Percentiles rank a stretch among this genome's conserved stretches.
phyloP scores from a whole-genome alignment of 2,888 invertebrate genomes.

The Zaprionus lineosus region DNA sequence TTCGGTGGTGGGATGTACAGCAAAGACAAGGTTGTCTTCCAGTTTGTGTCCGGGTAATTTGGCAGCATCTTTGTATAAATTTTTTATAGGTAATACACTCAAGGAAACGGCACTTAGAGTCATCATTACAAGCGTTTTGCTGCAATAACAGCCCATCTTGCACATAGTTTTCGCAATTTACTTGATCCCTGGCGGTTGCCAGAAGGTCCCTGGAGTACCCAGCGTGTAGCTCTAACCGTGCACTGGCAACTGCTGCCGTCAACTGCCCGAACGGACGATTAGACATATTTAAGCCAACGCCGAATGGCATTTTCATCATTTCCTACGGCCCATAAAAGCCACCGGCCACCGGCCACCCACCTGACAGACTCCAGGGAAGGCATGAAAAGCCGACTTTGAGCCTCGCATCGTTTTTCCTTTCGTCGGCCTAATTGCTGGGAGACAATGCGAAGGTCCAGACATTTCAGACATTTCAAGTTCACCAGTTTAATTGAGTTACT shows the following conservation, averaged over 20 bases:
- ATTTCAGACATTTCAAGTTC: too few species aligned
- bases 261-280: slow-evolving; percentile 70
- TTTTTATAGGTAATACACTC: slow-evolving; percentile 83
- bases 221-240: slow-evolving; percentile 10
- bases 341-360: slow-evolving; percentile 61
- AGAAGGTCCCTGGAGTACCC: slow-evolving; percentile 21
- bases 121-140: slow-evolving; percentile 83
- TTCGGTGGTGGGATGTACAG: slow-evolving; percentile 47
- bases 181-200: slow-evolving; percentile 76
- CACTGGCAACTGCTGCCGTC: slow-evolving; percentile 60
- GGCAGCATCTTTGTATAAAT: slow-evolving; percentile 79
- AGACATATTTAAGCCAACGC: slow-evolving; percentile 64
- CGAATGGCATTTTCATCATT: slow-evolving; percentile 67
- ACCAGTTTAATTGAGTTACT: slow-evolving; percentile 38
- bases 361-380: slow-evolving; percentile 25
- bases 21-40: slow-evolving; percentile 32
- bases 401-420: not conserved
- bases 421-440: slow-evolving; percentile 23
- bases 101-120: slow-evolving; percentile 83
- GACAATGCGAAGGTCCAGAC: slow-evolving; percentile 33
- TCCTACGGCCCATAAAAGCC: slow-evolving; percentile 52
- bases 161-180: slow-evolving; percentile 83
- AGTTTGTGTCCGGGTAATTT: slow-evolving; percentile 56
- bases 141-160: slow-evolving; percentile 83
- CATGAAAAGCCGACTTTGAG: slow-evolving; percentile 9